Base-by-base conservation (phyloP, 2,888 invertebrate genomes). In the Mesoligia furuncula region DNA sequence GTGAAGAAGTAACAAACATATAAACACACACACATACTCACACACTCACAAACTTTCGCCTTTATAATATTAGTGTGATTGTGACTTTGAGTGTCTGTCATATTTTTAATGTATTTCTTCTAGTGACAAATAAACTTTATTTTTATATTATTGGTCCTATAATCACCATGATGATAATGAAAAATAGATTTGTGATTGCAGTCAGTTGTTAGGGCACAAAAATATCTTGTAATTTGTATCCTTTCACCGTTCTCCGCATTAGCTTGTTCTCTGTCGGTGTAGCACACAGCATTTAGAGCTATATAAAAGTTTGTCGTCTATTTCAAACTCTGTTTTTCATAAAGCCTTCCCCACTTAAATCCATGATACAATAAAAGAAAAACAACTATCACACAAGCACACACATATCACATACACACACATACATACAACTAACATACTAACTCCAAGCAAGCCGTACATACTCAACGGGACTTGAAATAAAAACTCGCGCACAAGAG, bases 401-500 rank as follows among this genome's bases (percentile, higher is more conserved):
- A 20, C n/a, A 81, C 17, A 31, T 24, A 65, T 31, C n/a, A 81
- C 17, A 31, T 24, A 65, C 39, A 66, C 45, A 70, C 4, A 61
- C 24, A 39, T 1, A 65, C 36, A 77, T 20, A 42, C 70, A 84
- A 72, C 65, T 66, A 69, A 73, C 86, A 66, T 62, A 69, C 72
- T 39, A 79, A 73, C 80, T 65, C 51, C 61, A 80, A 71, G 87
- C 69, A 80, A 70, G 67, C 73, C 71, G 74, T 80, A 79, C 84
- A 67, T 67, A 84, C 87, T 87, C 64, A 86, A 45, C 73, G 27
- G 31, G 27, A 87, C 84, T 84, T 73, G 87, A 87, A 87, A 84
- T 84, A 87, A 84, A 84, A 84, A 84, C 84, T 86, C 68, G 59
- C 81, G 31, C 85, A 65, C 86, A 73, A 86, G 75, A 64, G 83